Evolutionary conservation across 1,140 invertebrate genomes (phyloP), one percentile per base, ranked within the genome.

Genomic region (Drosophila grimshawi): DNA sequence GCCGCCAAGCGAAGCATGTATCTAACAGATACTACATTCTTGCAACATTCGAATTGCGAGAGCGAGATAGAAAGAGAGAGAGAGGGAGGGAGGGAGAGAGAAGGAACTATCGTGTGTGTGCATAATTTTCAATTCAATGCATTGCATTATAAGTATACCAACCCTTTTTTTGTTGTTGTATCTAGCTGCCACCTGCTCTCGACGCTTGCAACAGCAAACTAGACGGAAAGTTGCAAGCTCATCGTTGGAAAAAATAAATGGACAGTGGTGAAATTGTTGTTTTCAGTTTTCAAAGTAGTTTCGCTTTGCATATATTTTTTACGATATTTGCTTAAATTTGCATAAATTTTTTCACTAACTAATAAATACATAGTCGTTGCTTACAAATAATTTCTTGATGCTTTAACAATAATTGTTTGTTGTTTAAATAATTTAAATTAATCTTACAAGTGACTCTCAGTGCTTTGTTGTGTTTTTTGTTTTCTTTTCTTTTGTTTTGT

Each of bases 391-490:
- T 45, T 70, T 52, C 59, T 49, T 63, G 29, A 19, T 37, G 19
- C 4, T 37, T 33, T 41, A 64, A 56, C 61, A 64, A 19, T 55
- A 51, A 39, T 72, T 27, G 19, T 32, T 43, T 39, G 29, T 30
- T 55, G 19, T 69, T 68, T 85, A 52, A 89, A 79, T 85, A 82
- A 78, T 57, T 82, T 88, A 88, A 80, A 82, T 61, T 76, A 78
- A 79, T 61, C 85, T 89, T 89, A 90, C 61, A 63, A 67, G 76
- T 89, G 85, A 89, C 85, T 89, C 75, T 89, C 85, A 89, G 85
- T 89, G 85, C 85, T 81, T 65, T 76, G 67, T 66, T 66, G 65
- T 19, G 19, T 19, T 19, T 19, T 19, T 19, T 19, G 19, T 19
- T 19, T 19, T 19, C 19, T 19, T 19, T 19, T 19, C 19, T 19